Conservation (phyloP, 2,888 invertebrate genomes). For the Tachina grossa region DNA sequence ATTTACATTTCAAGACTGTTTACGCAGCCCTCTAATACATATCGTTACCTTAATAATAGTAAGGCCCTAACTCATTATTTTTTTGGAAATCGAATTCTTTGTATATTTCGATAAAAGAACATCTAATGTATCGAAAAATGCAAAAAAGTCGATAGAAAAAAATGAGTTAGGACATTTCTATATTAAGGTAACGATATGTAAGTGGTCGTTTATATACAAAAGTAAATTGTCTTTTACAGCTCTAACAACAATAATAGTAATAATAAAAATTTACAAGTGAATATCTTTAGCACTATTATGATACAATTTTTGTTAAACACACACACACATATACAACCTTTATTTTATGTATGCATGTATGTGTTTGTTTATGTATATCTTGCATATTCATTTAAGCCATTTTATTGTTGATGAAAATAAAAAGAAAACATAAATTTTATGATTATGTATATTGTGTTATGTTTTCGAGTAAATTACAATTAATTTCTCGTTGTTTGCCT, state of each 20-base stretch:
- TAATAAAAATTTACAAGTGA: slow-evolving; percentile 59
- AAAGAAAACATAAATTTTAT: slow-evolving; percentile 75
- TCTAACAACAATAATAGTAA: slow-evolving; percentile 40
- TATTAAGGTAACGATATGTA: too few relatives aligned
- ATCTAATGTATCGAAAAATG: too few relatives aligned
- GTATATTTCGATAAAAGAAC: too few relatives aligned
- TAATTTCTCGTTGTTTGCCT: slow-evolving; percentile 75
- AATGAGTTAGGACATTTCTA: too few relatives aligned
- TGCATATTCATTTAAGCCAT: slow-evolving; percentile 6
- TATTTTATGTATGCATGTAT: too few relatives aligned
- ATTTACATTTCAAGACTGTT: too few relatives aligned
- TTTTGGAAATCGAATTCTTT: too few relatives aligned
- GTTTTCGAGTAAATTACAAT: slow-evolving; percentile 81
- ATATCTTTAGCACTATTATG: slow-evolving; percentile 35
- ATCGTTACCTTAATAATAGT: too few relatives aligned
- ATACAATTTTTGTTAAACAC: slow-evolving; percentile 11
- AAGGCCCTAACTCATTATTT: too few relatives aligned
- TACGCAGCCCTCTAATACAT: too few relatives aligned
- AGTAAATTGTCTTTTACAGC: slow-evolving; percentile 37
- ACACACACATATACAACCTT: slow-evolving; percentile 23
- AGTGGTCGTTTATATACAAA: slow-evolving; percentile 14
- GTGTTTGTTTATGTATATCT: too few relatives aligned
- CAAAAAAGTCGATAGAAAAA: too few relatives aligned
- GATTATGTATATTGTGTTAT: slow-evolving; percentile 77
- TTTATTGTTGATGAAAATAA: slow-evolving; percentile 22